Percentiles rank a stretch among this genome's conserved stretches.
Evolutionary conservation across 2,888 invertebrate genomes (phyloP).

Genomic region (Callosobruchus maculatus): DNA sequence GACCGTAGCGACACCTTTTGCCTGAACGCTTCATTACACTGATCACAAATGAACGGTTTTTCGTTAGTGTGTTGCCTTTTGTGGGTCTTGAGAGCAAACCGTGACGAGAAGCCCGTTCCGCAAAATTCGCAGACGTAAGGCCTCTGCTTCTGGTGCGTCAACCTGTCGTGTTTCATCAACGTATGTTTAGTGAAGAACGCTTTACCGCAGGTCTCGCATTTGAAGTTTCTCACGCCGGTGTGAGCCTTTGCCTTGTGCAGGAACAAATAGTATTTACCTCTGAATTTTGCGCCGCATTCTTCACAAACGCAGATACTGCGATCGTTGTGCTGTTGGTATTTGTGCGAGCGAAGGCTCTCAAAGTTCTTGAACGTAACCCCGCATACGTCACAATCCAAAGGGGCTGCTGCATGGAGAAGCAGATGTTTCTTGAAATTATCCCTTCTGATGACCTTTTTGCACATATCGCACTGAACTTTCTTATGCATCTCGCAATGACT

Average conservation of each 20-base stretch:
- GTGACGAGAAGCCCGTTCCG: slow-evolving; percentile 29
- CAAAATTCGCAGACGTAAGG: slow-evolving; percentile 32
- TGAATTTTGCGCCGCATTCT: slow-evolving; percentile 34
- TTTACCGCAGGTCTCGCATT: slow-evolving; percentile 33
- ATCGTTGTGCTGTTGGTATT: slow-evolving; percentile 38
- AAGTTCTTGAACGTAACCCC: slow-evolving; percentile 38
- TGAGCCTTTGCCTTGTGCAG: slow-evolving; percentile 38
- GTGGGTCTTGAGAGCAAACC: slow-evolving; percentile 31
- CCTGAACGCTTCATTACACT: slow-evolving; percentile 31
- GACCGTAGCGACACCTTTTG: slow-evolving; percentile 35
- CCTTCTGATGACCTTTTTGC: slow-evolving; percentile 27
- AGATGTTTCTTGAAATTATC: slow-evolving; percentile 35
- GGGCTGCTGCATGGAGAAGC: slow-evolving; percentile 27
- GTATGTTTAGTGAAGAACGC: slow-evolving; percentile 28
- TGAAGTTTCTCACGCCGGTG: slow-evolving; percentile 30
- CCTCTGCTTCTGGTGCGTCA: slow-evolving; percentile 25
- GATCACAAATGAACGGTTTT: slow-evolving; percentile 30
- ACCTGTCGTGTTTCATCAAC: slow-evolving; percentile 27
- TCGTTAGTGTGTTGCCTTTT: slow-evolving; percentile 34
- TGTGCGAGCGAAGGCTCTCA: slow-evolving; percentile 39
- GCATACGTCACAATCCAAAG: slow-evolving; percentile 34
- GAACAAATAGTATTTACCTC: slow-evolving; percentile 34
- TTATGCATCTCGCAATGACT: slow-evolving; percentile 31
- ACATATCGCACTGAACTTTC: slow-evolving; percentile 32
- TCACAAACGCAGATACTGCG: slow-evolving; percentile 36